Evolutionary conservation across 2,888 invertebrate species (phyloP), one percentile per base, ranked within the genome.

Genomic region (Nyleta sp.): DNA sequence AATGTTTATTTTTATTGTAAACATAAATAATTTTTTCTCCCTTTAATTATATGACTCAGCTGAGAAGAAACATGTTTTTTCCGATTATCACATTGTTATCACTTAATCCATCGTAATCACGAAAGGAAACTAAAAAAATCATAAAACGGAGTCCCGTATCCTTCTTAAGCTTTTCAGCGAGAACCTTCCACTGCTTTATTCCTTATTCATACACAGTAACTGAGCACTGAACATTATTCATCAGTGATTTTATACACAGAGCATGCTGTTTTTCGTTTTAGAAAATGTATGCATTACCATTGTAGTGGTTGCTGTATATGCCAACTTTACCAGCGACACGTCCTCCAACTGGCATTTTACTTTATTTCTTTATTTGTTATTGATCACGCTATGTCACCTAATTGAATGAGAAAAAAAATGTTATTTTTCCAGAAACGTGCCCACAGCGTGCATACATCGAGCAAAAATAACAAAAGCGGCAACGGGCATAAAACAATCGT

Each of bases 241-340:
- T 53, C n/a, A 64, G 38, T 28, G 20, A 72, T 35, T 62, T 24
- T 50, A 33, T 35, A 22, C 40, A 38, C 15, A 42, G 11, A 48
- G 35, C 65, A 53, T 65, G 71, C 60, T 44, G 24, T 53, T 60
- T 60, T 38, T 60, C 6, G 22, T 13, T 15, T 33, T 18, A 48
- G 31, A 50, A 55, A 72, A 48, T 42, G n/a, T 46, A 42, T 81
- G 78, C 91, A 93, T 92, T 91, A 95, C 95, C 95, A 91, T 95
- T 94, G 91, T 93, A 94, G 88, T 94, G 94, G 91, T 94, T 95
- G 86, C 94, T 94, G 91, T 94, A 94, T 83, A 95, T 95, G 74
- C 95, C 95, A 90, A 95, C 94, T 92, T 96, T 96, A 82, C 95
- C 95, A 80, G 95, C 95, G 80, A 95, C 95, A 83, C 95, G 92